Percentiles rank a stretch among this genome's conserved stretches.
phyloP scores from a whole-genome alignment of 2,888 invertebrate genomes.

The Trimorus sp. region DNA sequence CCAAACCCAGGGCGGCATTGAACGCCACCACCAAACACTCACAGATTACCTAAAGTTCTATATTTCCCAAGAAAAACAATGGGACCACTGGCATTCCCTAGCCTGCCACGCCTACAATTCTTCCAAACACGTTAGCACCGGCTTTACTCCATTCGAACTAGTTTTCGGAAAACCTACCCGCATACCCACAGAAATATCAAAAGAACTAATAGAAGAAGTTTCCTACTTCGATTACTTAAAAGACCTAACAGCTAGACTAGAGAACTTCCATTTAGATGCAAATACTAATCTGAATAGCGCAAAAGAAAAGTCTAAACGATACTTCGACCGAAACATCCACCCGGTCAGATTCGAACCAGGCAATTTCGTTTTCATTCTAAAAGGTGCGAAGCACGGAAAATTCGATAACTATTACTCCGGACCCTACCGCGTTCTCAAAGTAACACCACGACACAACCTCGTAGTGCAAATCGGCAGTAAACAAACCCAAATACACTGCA shows the following conservation, averaged over 20 bases:
- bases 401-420: too few relatives aligned
- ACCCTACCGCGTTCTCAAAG: not conserved
- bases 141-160: not conserved
- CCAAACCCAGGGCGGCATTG: too few relatives aligned
- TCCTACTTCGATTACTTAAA: not conserved
- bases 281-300: not conserved
- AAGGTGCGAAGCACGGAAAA: not conserved
- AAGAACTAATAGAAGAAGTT: too few relatives aligned
- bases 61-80: too few relatives aligned
- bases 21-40: not conserved
- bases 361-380: not conserved
- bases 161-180: not conserved
- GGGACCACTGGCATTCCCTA: too few relatives aligned
- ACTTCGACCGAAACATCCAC: not conserved
- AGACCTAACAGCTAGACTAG: too few relatives aligned
- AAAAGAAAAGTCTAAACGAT: constrained; percentile 6
- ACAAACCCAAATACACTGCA: too few relatives aligned
- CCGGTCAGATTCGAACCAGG: not conserved
- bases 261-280: too few relatives aligned
- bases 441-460: not conserved
- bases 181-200: not conserved
- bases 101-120: not conserved
- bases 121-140: not conserved
- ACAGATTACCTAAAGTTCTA: not conserved
- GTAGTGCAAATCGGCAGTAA: not conserved